These are phyloP conservation scores for Cervus canadensis DNA, from an alignment of 2,113 vertebrate species.

Conservation along the genomic window DNA sequence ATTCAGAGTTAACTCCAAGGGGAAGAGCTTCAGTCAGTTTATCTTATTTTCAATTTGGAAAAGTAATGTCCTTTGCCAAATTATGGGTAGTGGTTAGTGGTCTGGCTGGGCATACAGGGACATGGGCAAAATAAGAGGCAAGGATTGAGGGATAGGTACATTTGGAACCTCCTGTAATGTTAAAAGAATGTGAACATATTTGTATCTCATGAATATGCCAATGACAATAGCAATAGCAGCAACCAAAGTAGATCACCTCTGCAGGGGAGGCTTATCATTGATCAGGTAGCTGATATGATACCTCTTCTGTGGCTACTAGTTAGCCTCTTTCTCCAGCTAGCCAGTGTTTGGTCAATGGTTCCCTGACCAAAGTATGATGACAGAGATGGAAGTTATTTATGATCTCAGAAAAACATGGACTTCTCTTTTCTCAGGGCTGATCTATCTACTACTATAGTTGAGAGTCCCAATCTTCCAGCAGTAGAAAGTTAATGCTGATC, in stretches of 20 bases:
- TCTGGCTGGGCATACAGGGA: neutral
- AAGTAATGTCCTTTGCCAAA: neutral
- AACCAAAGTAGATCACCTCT: neutral
- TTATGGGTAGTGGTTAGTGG: neutral
- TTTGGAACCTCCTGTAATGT: neutral
- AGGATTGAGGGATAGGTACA: neutral
- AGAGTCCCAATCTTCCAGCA: neutral
- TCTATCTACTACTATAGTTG: neutral
- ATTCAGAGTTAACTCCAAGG: neutral
- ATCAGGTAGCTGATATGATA: neutral
- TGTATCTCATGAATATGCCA: neutral
- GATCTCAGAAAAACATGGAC: neutral
- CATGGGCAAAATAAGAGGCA: neutral
- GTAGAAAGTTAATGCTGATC: neutral
- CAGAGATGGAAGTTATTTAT: neutral
- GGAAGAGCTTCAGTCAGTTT: neutral
- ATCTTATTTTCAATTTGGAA: neutral
- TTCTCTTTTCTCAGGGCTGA: neutral
- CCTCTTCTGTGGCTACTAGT: neutral
- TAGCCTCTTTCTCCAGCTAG: neutral
- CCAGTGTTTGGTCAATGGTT: neutral
- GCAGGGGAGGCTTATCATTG: neutral
- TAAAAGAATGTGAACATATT: neutral
- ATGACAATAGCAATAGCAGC: neutral
- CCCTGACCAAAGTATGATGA: neutral